Base-by-base conservation (phyloP, 1,140 invertebrate genomes). In the Dendrolimus punctatus region DNA sequence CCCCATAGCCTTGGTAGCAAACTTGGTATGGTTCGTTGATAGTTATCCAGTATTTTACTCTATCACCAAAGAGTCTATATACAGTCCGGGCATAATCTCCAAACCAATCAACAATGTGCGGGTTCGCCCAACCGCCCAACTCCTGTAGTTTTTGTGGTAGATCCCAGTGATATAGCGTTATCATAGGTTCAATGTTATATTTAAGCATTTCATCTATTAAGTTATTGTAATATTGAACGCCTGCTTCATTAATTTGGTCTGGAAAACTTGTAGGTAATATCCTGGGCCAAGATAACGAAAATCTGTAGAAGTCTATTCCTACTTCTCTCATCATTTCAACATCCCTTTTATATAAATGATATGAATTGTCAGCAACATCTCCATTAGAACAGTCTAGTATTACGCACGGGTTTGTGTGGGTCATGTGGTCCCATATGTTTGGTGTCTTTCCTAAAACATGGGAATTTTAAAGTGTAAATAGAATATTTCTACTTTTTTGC, bases 161-260 rank as follows among this genome's bases (percentile, higher is more conserved):
- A 42, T 93, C 91, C 90, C 91, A 92, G 58, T 92, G 91, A 62
- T 90, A 92, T 5, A 92, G 68, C 0, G 91, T 92, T 0, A 91
- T 88, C 80, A 90, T 88, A 2, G 90, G 90, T 41, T 81, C 44
- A 47, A 90, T 90, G 39, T 78, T 80, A 46, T 85, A 77, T 2
- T 71, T 84, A 0, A 91, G 56, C 41, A 92, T 73, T 57, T 89
- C 90, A 55, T 91, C 71, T 6, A 92, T 91, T 8, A 92, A 56
- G 53, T 88, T 87, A 56, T 90, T 91, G 65, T 92, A 93, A 57
- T 91, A 91, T 36, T 87, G 72, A 3, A 92, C 84, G 51, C 90
- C 92, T 6, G 84, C 72, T 51, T 85, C 73, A 59, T 90, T 92
- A 5, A 92, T 83, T 3, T 83, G 58, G 54, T 88, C 80, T 10